Evolutionary conservation across 2,888 invertebrate species (phyloP).

Genomic region (Melikaiella ostensackeni): DNA sequence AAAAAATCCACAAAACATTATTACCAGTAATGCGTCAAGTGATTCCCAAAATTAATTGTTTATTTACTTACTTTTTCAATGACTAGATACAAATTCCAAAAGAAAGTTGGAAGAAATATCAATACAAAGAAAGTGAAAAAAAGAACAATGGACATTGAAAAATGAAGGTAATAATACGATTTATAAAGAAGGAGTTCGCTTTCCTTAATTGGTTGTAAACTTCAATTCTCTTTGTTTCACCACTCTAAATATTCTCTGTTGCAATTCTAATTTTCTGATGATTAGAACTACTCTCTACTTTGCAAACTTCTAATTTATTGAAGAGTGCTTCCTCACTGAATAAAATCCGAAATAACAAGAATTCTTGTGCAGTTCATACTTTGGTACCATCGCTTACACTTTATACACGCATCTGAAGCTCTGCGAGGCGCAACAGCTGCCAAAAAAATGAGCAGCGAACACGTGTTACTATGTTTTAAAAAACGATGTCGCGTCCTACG

Average conservation of each 20-base stretch:
- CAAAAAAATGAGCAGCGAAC: not conserved
- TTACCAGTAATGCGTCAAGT: not conserved
- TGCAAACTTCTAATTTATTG: not conserved
- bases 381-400: not conserved
- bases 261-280: not conserved
- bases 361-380: not conserved
- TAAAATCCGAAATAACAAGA: not conserved
- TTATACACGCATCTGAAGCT: not conserved
- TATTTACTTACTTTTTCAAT: too few relatives aligned
- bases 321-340: not conserved
- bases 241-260: not conserved
- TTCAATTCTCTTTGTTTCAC: not conserved
- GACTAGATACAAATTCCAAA: not conserved
- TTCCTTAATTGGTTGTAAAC: not conserved
- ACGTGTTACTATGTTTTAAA: not conserved
- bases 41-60: not conserved
- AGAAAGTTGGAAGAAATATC: not conserved
- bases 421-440: not conserved
- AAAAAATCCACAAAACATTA: not conserved
- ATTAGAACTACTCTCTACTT: too few relatives aligned
- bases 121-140: constrained; percentile 2
- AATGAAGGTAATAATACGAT: not conserved
- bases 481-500: not conserved
- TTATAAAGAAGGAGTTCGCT: not conserved
- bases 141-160: not conserved